Evolutionary conservation across 2,113 vertebrate genomes (phyloP), one percentile per base, ranked within the genome.

Genomic region (Marmota flaviventris): DNA sequence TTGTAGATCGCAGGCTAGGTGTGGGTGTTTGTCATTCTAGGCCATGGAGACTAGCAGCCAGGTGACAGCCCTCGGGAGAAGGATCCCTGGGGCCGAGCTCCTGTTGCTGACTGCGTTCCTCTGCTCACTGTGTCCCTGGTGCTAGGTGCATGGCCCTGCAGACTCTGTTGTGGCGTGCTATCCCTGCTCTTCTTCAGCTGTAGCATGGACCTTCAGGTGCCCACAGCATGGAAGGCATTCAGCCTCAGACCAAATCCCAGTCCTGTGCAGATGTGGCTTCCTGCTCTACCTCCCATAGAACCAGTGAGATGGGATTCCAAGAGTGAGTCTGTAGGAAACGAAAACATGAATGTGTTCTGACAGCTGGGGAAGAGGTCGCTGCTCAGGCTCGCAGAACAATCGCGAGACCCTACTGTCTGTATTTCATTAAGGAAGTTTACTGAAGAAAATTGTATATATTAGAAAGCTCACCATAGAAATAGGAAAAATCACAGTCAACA

Each of bases 61-160:
- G 3, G 1, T 18, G 81, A 48, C 0, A 1, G 85, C 79, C 27
- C 0, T 29, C n/a, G 29, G 39, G 34, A 32, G 3, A 22, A 42
- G 37, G 69, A 4, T 12, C 22, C 22, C 2, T 2, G 1, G 14
- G 1, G 8, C 81, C 22, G 56, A 22, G 20, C 20, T 20, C 56
- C 20, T 24, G 25, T 14, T 34, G 61, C 58, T 75, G 67, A 18
- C 0, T 24, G 51, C 13, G n/a, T 37, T 27, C 67, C 8, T 4
- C 0, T 70, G 72, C 27, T 25, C 51, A 29, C 10, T 42, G 48
- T 25, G 27, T 29, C 58, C 14, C 16, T 6, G 11, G 13, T 37
- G 58, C 58, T 32, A 11, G 4, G 9, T 0, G 1, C 0, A 0
- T 32, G 27, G 65, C 18, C 20, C 2, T 3, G 2, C 5, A 1